Percentiles rank a stretch among this genome's conserved stretches.
Evolutionary conservation across 2,888 invertebrate genomes (phyloP).

Genomic region (Cyrtodaria siliqua): DNA sequence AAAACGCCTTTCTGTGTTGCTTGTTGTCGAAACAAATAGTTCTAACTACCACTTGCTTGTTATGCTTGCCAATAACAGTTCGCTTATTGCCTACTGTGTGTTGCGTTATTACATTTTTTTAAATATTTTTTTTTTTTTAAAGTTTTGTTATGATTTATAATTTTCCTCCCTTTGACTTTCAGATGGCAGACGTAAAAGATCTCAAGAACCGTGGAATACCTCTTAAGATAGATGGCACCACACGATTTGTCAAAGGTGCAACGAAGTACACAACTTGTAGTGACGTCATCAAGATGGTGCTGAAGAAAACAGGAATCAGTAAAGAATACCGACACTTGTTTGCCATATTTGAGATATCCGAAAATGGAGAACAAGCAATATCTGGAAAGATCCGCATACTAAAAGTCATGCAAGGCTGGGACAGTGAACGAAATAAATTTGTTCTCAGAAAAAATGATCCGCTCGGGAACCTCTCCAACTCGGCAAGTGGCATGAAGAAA

Average conservation of each 20-base stretch:
- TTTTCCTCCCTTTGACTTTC: conserved; percentile 13
- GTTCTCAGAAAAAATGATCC: conserved; percentile 47
- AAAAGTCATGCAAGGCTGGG: conserved; percentile 35
- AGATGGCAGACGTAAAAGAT: conserved; percentile 52
- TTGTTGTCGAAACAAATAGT: too few relatives aligned
- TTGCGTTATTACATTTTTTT: too few relatives aligned
- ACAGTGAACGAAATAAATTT: conserved; percentile 32
- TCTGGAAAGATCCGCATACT: conserved; percentile 41
- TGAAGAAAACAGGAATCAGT: conserved; percentile 54
- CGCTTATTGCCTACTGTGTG: too few relatives aligned
- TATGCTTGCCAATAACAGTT: too few relatives aligned
- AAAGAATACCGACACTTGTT: conserved; percentile 56
- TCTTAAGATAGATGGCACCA: conserved; percentile 43
- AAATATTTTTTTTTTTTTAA: too few relatives aligned
- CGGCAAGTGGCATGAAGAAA: background rate
- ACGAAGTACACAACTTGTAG: conserved; percentile 60
- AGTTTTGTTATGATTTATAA: too few relatives aligned
- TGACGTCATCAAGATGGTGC: conserved; percentile 65
- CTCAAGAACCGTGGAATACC: conserved; percentile 51
- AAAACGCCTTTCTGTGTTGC: too few relatives aligned
- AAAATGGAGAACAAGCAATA: conserved; percentile 26
- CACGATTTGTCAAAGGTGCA: conserved; percentile 50
- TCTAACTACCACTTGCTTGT: too few relatives aligned
- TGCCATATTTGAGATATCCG: conserved; percentile 39
- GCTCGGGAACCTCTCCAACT: conserved; percentile 2